Evolutionary conservation across 2,113 vertebrate genomes (phyloP).

Genomic region (Balaeniceps rex): DNA sequence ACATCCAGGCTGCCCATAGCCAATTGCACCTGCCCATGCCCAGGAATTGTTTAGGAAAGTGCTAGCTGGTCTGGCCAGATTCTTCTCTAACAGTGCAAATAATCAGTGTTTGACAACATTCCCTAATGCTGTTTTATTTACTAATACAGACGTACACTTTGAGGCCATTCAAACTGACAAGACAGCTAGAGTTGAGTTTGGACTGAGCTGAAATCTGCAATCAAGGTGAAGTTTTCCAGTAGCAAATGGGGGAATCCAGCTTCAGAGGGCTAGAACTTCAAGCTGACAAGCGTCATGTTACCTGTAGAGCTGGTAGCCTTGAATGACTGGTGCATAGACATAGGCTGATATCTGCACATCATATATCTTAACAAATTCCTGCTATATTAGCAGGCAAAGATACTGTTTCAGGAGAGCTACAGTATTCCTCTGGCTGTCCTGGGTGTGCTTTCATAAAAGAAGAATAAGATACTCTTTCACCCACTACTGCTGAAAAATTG

Average conservation of each 20-base stretch:
- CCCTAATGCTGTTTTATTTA: background rate
- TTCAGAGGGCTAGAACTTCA: background rate
- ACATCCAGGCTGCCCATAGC: background rate
- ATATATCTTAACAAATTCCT: background rate
- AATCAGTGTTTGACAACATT: background rate
- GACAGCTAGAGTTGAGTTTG: background rate
- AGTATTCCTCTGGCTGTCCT: background rate
- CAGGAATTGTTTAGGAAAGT: background rate
- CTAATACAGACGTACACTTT: background rate
- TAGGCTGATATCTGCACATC: accelerated
- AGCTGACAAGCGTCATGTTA: background rate
- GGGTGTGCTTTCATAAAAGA: background rate
- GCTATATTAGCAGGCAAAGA: background rate
- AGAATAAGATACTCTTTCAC: background rate
- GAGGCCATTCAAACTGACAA: background rate
- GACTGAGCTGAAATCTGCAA: background rate
- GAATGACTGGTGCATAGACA: background rate
- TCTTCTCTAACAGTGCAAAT: background rate
- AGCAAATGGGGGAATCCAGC: background rate
- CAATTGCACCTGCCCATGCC: background rate
- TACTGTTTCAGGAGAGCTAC: background rate
- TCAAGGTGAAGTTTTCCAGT: background rate
- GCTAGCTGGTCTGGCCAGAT: background rate
- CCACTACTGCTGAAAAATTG: background rate
- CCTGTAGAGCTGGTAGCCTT: background rate